Base-by-base conservation (phyloP, 2,797 vertebrate species). In the Periophthalmus magnuspinnatus region DNA sequence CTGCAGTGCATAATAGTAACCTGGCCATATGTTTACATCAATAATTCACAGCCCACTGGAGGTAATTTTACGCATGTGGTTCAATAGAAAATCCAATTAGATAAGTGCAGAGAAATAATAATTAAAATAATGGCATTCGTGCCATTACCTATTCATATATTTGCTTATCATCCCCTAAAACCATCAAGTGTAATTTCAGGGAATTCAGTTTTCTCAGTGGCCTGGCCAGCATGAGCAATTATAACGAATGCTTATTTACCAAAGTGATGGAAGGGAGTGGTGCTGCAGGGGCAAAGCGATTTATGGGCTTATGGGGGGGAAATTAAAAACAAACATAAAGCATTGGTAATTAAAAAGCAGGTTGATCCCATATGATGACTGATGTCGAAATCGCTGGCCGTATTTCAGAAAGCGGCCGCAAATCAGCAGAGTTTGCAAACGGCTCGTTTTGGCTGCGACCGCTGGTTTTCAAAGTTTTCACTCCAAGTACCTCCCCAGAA, bases 281-380 rank as follows among this genome's bases (percentile, higher is more conserved):
- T 47, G 76, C 79, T 55, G 65, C 61, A 68, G 61, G 61, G 69
- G 74, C 77, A 83, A 77, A 76, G 74, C 54, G 73, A 89, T 91
- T 89, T 84, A 90, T 79, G 82, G 75, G 76, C 78, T 86, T 77
- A 81, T 71, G 65, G 80, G 79, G 28, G 48, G 79, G 82, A 85
- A 90, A 90, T 88, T 81, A 83, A 83, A 88, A 89, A 86, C 81
- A 86, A 91, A 91, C 80, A 86, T 86, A 88, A 89, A 87, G 70
- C 80, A 78, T 61, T 76, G 67, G 81, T 88, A 84, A 90, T 90
- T 92, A 90, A 89, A 84, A 87, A 84, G 72, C 81, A 81, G 75
- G 83, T 86, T 84, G 74, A 85, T 86, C 84, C 83, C 78, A 70
- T 81, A 87, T 80, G 84, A 88, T 81, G 82, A 81, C 75, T 72